A percentile compares a stretch with the other conserved stretches of the same genome.
Conservation (phyloP, 1,140 invertebrate species). For the Drosophila yakuba region DNA sequence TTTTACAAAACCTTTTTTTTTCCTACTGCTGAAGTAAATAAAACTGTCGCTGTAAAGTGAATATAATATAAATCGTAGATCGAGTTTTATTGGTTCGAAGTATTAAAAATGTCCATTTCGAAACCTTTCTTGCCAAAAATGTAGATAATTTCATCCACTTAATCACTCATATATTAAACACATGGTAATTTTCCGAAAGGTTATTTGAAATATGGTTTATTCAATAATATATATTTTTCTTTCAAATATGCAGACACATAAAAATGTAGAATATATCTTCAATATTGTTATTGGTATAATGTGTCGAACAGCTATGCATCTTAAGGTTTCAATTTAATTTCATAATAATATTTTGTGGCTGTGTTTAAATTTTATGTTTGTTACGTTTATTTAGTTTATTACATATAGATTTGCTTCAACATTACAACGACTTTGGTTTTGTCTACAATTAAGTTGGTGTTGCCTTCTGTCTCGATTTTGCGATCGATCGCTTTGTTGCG, state of each 20-base stretch:
- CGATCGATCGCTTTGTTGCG: slow-evolving; percentile 4
- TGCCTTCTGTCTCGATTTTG: slow-evolving; percentile 23
- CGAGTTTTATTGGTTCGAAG: slow-evolving; percentile 2
- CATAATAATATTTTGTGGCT: slow-evolving; percentile 18
- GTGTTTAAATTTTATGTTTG: slow-evolving; percentile 40
- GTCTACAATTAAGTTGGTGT: slow-evolving; percentile 46
- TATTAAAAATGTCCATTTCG: too few species aligned
- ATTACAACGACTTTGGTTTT: slow-evolving; percentile 57
- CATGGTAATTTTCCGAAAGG: slow-evolving; percentile 3
- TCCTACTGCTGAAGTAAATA: slow-evolving; percentile 32
- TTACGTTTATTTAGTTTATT: slow-evolving; percentile 11
- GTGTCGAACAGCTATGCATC: slow-evolving; percentile 54
- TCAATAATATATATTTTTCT: slow-evolving; percentile 41
- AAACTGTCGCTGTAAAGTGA: slow-evolving; percentile 19
- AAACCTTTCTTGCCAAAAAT: too few species aligned
- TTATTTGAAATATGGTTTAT: slow-evolving; percentile 49
- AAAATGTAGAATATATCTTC: slow-evolving; percentile 62
- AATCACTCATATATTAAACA: not conserved
- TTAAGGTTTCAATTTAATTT: slow-evolving; percentile 37
- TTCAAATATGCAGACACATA: slow-evolving; percentile 69
- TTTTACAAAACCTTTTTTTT: slow-evolving; percentile 20
- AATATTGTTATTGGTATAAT: slow-evolving; percentile 51
- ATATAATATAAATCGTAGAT: not conserved
- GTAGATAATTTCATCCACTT: too few species aligned
- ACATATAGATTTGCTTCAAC: slow-evolving; percentile 53